Percentiles rank a stretch among this genome's conserved stretches.
These are phyloP conservation scores for Lycocerus yunnanus DNA, from an alignment of 2,888 invertebrate species.

Conservation along the genomic window DNA sequence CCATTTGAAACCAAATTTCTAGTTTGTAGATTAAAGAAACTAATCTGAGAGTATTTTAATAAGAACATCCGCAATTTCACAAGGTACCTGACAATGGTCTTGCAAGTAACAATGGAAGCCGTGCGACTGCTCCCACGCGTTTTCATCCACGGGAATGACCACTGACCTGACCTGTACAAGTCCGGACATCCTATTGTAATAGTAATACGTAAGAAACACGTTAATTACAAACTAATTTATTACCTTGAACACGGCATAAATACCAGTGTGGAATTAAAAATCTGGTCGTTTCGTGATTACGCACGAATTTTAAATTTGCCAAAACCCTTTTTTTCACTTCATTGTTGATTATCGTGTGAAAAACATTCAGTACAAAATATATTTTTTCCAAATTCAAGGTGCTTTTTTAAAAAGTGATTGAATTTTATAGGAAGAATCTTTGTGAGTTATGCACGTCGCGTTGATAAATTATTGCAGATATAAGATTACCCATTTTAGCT, in stretches of 20 bases:
- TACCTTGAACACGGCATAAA: conserved; percentile 6
- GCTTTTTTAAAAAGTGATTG: background rate
- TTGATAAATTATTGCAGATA: background rate
- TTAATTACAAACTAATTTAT: conserved; percentile 36
- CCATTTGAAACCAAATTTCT: background rate
- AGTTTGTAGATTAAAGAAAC: conserved; percentile 21
- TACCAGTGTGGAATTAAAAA: background rate
- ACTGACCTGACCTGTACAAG: conserved; percentile 44
- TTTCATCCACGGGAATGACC: conserved; percentile 50
- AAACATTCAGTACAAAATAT: no score
- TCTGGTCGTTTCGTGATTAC: background rate
- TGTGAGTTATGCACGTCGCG: background rate
- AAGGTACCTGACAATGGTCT: conserved; percentile 35
- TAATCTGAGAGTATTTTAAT: conserved; percentile 26
- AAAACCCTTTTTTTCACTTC: no score
- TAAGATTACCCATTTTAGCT: conserved; percentile 1
- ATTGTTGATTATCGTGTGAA: no score
- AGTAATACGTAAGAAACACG: conserved; percentile 39
- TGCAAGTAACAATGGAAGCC: conserved; percentile 42
- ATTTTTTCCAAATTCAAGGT: no score
- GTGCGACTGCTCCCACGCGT: conserved; percentile 55
- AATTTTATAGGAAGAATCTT: background rate
- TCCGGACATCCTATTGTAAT: conserved; percentile 41
- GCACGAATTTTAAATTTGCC: no score
- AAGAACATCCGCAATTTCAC: conserved; percentile 33